Percentiles rank a stretch among this genome's conserved stretches.
Conservation (phyloP, 1,140 invertebrate genomes). For the Elymnias hypermnestra region DNA sequence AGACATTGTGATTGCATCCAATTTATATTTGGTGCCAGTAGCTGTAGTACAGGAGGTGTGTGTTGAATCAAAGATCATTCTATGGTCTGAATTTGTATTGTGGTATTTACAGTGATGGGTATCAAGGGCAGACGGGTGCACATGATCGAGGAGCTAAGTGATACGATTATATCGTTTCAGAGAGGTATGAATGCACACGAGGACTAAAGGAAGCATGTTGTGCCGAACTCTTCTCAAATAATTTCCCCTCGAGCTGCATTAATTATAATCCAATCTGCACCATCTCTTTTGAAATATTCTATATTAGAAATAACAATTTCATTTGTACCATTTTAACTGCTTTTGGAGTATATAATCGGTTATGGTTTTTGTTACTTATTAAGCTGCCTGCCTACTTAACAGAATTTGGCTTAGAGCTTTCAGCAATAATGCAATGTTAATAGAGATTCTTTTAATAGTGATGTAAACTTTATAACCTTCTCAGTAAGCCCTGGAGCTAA, state of each 20-base stretch:
- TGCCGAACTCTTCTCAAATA: slow-evolving; percentile 21
- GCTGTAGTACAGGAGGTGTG: no score
- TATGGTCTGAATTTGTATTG: slow-evolving; percentile 33
- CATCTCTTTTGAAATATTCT: neutral
- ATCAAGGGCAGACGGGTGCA: slow-evolving; percentile 97
- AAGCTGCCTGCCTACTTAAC: slow-evolving; percentile 17
- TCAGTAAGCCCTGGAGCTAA: slow-evolving; percentile 93
- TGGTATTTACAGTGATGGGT: slow-evolving; percentile 93
- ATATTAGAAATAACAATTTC: neutral
- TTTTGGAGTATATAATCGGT: slow-evolving; percentile 10
- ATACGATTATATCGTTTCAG: slow-evolving; percentile 98
- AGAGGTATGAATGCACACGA: slow-evolving; percentile 84
- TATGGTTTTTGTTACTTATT: slow-evolving; percentile 13
- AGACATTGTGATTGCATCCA: no score
- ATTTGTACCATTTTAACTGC: no score
- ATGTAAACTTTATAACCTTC: slow-evolving; percentile 39
- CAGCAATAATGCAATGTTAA: slow-evolving; percentile 24
- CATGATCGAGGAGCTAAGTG: slow-evolving; percentile 98
- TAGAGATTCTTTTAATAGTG: neutral
- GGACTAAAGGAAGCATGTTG: slow-evolving; percentile 33
- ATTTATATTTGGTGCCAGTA: no score
- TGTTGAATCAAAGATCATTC: slow-evolving; percentile 5
- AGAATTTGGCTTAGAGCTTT: slow-evolving; percentile 48
- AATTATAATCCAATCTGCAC: slow-evolving; percentile 6
- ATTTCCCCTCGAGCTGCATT: slow-evolving; percentile 22